Evolutionary conservation across 2,888 invertebrate genomes (phyloP), one percentile per base, ranked within the genome.

Genomic region (Eilema depressum): DNA sequence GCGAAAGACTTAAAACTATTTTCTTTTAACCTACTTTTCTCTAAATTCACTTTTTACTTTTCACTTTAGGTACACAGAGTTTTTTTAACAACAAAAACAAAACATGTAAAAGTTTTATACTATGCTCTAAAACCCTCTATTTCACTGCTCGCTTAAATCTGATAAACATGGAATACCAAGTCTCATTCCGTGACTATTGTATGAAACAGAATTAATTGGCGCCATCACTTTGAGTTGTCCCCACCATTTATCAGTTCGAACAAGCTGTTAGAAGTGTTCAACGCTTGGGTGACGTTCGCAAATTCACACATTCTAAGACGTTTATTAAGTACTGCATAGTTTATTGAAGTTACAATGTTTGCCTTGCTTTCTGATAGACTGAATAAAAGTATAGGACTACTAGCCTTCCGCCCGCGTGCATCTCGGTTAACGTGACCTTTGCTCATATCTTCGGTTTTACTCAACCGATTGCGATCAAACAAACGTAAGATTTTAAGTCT

Each of bases 201-300:
- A 82, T 77, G 79, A 82, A 84, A 81, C 82, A 84, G 83, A 88
- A 90, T 89, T 90, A 91, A 90, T 91, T 88, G 89, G 80, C 76
- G 77, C 85, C 83, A 87, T 88, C 89, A 85, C 84, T 87, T 86
- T 85, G 85, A 85, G 83, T 84, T 83, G 81, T 86, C 88, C 84
- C 85, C 82, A 79, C 85, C 83, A 89, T 90, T 89, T 85, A 88
- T 89, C 87, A 89, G 79, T 75, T 85, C 85, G 85, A 86, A 88
- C 87, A 87, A 88, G 86, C 86, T 86, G 85, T 86, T 86, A 79
- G 84, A 85, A 89, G 81, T 83, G 84, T 83, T 85, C 84, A 83
- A 74, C 78, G 81, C 81, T 83, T 81, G 77, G 75, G 79, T 80
- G 77, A 73, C 80, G 76, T 74, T 82, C 78, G 77, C 74, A 71